Percentiles rank a stretch among this genome's conserved stretches.
phyloP scores from a whole-genome alignment of 2,888 invertebrate genomes.

The Heteropelma amictum region DNA sequence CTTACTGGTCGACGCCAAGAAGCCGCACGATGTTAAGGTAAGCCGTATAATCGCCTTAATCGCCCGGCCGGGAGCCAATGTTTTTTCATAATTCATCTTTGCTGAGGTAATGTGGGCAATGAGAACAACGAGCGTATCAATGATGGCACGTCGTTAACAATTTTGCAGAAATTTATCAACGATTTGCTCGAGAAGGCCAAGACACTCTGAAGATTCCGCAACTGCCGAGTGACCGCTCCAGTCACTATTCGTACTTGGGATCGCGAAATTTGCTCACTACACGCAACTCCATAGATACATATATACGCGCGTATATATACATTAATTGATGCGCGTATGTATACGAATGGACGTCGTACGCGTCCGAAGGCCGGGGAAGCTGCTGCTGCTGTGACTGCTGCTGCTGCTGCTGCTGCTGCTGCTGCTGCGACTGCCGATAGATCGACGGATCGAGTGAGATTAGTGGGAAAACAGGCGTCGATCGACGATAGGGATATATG shows the following conservation, averaged over 20 bases:
- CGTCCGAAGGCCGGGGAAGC: no score
- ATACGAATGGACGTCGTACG: no score
- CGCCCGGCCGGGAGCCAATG: neutral
- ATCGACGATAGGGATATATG: no score
- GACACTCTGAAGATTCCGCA: conserved; percentile 83
- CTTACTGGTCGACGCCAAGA: conserved; percentile 90
- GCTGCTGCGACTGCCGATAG: no score
- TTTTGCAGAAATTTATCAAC: conserved; percentile 92
- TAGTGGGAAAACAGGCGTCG: no score
- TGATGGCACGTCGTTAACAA: conserved; percentile 61
- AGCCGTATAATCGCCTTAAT: no score
- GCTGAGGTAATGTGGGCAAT: no score
- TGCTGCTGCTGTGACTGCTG: no score
- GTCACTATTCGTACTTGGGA: conserved; percentile 56
- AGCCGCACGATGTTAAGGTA: conserved; percentile 92
- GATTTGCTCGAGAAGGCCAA: conserved; percentile 93
- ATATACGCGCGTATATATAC: conserved; percentile 48
- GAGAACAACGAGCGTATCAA: neutral
- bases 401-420: no score
- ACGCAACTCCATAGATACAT: conserved; percentile 34
- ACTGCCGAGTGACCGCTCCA: conserved; percentile 53
- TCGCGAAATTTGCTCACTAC: conserved; percentile 69
- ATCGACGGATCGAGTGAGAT: no score
- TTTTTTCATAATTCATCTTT: no score
- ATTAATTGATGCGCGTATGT: conserved; percentile 17